These are phyloP conservation scores for Thalassarche chlororhynchos DNA, from an alignment of 2,113 vertebrate species.

Conservation along the genomic window DNA sequence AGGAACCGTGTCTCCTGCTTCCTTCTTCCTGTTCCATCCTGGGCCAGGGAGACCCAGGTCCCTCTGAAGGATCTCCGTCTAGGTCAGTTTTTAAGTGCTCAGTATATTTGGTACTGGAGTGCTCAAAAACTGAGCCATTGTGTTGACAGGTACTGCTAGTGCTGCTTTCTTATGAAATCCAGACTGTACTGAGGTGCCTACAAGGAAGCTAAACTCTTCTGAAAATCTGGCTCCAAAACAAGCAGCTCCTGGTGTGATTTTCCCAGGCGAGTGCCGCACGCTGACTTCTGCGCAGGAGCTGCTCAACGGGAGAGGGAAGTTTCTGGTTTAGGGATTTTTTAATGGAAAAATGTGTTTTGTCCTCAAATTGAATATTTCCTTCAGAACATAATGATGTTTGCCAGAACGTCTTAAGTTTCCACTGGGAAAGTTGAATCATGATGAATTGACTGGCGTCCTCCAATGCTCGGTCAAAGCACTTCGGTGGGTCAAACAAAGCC, in stretches of 20 bases:
- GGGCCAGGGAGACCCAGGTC: not conserved
- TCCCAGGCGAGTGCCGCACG: not conserved
- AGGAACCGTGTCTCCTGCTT: not conserved
- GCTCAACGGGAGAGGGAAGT: not conserved
- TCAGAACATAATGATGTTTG: not conserved
- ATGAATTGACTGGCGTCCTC: not conserved
- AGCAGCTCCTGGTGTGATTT: not conserved
- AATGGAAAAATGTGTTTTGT: not conserved
- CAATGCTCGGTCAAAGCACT: not conserved
- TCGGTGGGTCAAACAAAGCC: not conserved
- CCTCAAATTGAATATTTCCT: slow-evolving; percentile 38
- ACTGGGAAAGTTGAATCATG: not conserved
- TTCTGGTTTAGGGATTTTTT: not conserved
- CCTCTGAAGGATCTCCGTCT: not conserved
- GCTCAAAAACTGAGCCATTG: not conserved
- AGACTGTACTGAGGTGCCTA: not conserved
- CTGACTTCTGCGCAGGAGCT: not conserved
- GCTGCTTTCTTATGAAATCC: not conserved
- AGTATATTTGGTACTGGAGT: not conserved
- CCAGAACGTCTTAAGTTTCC: not conserved
- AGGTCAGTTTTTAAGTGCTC: not conserved
- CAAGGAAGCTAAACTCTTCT: not conserved
- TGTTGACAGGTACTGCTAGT: not conserved
- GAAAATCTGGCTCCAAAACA: not conserved
- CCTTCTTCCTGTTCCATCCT: not conserved